phyloP scores from a whole-genome alignment of 1,140 invertebrate genomes.

The Apis laboriosa region DNA sequence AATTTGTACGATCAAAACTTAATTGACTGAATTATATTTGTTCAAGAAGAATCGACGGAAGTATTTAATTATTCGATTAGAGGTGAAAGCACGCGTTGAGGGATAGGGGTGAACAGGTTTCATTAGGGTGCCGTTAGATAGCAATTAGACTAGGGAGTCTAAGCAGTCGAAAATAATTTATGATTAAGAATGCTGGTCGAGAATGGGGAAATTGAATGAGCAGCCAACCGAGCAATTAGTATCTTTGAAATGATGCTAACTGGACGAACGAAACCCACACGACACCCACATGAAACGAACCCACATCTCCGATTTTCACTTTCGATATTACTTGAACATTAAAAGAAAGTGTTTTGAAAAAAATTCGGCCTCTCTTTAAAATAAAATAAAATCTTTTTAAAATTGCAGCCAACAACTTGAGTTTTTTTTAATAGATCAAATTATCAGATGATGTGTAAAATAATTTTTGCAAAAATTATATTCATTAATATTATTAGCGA shows the following conservation, averaged over 20 bases:
- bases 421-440: too few species aligned
- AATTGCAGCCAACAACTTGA: too few species aligned
- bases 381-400: too few species aligned
- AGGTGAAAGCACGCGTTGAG: background rate
- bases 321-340: background rate
- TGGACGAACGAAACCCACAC: background rate
- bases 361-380: too few species aligned
- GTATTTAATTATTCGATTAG: slow-evolving; percentile 26
- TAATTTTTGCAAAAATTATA: too few species aligned
- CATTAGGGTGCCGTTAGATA: background rate
- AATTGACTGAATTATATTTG: background rate
- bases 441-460: too few species aligned
- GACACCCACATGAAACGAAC: background rate
- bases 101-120: background rate
- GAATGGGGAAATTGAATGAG: background rate
- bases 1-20: too few species aligned
- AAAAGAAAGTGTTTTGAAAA: too few species aligned
- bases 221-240: slow-evolving; percentile 4
- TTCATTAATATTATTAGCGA: too few species aligned
- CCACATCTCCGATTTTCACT: background rate
- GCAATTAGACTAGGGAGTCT: background rate
- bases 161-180: background rate
- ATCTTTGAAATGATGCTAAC: background rate
- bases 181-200: background rate
- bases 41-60: background rate